Evolutionary conservation across 2,797 vertebrate genomes (phyloP).

Genomic region (Oreochromis mossambicus): DNA sequence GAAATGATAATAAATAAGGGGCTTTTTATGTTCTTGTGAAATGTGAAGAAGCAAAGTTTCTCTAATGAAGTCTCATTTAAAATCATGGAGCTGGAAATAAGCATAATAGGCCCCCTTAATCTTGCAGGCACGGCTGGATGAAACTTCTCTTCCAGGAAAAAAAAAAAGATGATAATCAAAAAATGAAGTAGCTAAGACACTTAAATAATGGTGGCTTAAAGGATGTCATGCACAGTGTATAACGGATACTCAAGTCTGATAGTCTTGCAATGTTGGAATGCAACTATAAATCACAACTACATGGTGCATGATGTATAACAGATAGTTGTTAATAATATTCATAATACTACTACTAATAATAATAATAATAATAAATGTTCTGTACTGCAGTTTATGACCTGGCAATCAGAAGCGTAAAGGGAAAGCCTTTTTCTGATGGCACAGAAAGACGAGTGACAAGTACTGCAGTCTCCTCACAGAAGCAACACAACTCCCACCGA

Average conservation of each 20-base stretch:
- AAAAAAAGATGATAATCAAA: conserved; percentile 28
- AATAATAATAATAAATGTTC: conserved; percentile 21
- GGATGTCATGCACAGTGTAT: conserved; percentile 63
- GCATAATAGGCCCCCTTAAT: background rate
- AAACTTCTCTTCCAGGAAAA: conserved; percentile 33
- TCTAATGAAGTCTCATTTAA: background rate
- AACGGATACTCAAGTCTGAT: conserved; percentile 49
- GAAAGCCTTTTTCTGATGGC: conserved; percentile 1
- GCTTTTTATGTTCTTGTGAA: background rate
- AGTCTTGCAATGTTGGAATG: conserved; percentile 55
- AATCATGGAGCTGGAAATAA: background rate
- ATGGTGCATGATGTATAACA: conserved; percentile 8
- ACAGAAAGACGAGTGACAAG: background rate
- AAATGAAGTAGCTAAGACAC: conserved; percentile 60
- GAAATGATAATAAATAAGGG: background rate
- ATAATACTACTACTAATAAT: background rate
- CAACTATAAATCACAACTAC: conserved; percentile 53
- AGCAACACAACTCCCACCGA: conserved; percentile 5
- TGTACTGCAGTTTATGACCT: conserved; percentile 24
- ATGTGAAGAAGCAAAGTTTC: background rate
- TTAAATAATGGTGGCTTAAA: conserved; percentile 59
- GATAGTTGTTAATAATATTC: background rate
- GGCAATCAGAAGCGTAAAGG: conserved; percentile 22
- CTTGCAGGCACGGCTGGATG: conserved; percentile 64
- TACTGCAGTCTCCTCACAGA: conserved; percentile 12